Percentiles rank a stretch among this genome's conserved stretches.
phyloP scores from a whole-genome alignment of 1,140 invertebrate genomes.

The Argopecten irradians region DNA sequence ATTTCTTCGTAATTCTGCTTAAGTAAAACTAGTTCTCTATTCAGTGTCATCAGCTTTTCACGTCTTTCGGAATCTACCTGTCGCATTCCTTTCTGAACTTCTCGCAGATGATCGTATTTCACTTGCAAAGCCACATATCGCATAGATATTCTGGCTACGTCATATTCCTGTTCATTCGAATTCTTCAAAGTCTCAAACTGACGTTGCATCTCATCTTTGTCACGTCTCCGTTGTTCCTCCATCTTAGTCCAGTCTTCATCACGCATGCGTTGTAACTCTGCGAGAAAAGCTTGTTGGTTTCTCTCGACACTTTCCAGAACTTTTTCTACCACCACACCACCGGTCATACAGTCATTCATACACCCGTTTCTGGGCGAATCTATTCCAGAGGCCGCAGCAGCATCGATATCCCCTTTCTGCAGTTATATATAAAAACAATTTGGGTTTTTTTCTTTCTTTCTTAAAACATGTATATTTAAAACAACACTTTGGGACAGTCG shows the following conservation, averaged over 20 bases:
- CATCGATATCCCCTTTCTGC: too few species aligned
- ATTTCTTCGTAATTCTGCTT: not conserved
- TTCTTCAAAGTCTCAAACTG: not conserved
- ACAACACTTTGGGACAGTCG: too few species aligned
- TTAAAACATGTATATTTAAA: too few species aligned
- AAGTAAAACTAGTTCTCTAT: not conserved
- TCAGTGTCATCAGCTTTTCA: not conserved
- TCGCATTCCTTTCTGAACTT: not conserved
- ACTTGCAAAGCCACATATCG: not conserved
- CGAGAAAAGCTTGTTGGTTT: not conserved
- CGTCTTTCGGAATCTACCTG: not conserved
- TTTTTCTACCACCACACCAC: not conserved
- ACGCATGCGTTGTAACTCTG: not conserved
- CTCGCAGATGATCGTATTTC: not conserved
- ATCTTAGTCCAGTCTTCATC: not conserved
- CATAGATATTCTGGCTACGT: not conserved
- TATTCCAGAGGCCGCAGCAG: not conserved
- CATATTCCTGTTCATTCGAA: not conserved
- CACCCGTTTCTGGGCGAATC: not conserved
- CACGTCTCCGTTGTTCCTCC: not conserved
- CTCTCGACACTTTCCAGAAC: not conserved
- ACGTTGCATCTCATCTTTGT: not conserved
- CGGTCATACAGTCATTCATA: not conserved
- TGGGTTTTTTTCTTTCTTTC: too few species aligned
- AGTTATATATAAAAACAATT: too few species aligned